Conservation (phyloP, 2,113 vertebrate genomes). For the Oreocharis arfaki region DNA sequence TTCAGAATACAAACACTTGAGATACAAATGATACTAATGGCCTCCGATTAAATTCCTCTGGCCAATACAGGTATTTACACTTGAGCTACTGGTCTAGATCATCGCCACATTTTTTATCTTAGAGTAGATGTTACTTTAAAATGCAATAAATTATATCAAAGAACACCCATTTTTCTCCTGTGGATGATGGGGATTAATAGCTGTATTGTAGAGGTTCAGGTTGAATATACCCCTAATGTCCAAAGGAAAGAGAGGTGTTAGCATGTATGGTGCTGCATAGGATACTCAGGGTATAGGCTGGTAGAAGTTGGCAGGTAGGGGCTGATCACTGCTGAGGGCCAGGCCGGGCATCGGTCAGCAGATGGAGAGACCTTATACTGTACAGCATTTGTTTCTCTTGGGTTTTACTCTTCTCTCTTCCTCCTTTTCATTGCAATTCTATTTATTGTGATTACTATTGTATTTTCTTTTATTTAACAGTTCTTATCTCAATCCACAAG, state of each 20-base stretch:
- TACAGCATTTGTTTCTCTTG: background rate
- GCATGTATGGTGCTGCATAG: no score
- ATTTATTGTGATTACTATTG: background rate
- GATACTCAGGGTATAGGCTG: background rate
- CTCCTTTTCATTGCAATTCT: background rate
- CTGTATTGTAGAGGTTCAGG: background rate
- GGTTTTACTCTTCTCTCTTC: background rate
- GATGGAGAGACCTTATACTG: background rate
- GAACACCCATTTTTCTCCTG: background rate
- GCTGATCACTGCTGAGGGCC: accelerated
- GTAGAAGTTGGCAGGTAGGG: no score
- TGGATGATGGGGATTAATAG: background rate
- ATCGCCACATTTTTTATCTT: background rate
- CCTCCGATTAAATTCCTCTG: background rate
- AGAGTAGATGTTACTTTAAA: background rate
- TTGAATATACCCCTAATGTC: background rate
- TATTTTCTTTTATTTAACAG: background rate
- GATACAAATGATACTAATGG: background rate
- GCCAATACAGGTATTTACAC: background rate
- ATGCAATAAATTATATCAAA: background rate
- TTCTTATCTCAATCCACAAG: background rate
- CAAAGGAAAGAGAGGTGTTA: background rate
- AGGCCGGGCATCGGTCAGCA: background rate
- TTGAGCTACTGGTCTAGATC: background rate
- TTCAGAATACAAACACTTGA: background rate